A percentile compares a stretch with the other conserved stretches of the same genome.
phyloP scores from a whole-genome alignment of 2,888 invertebrate genomes.

The Perizoma affinitatum region DNA sequence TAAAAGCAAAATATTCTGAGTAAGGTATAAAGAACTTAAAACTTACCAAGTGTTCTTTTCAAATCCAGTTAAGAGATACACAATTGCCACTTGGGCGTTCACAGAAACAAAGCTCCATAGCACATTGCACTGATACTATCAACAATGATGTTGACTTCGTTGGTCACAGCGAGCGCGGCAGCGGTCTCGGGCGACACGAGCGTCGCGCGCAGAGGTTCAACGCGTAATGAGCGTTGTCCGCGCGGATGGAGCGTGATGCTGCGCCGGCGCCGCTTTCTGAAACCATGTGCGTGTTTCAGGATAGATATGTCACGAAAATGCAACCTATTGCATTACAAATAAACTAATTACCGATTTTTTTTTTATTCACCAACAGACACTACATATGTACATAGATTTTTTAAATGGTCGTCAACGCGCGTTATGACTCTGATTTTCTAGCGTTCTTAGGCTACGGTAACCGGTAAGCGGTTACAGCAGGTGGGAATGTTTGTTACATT shows the following conservation, averaged over 20 bases:
- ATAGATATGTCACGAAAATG: slow-evolving; percentile 5
- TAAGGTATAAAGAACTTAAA: not conserved
- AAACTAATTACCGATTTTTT: too few relatives aligned
- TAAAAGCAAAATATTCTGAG: too few relatives aligned
- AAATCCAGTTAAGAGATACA: slow-evolving; percentile 40
- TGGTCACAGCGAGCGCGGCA: slow-evolving; percentile 60
- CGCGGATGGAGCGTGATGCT: slow-evolving; percentile 41
- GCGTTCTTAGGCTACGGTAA: too few relatives aligned
- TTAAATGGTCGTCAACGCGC: too few relatives aligned
- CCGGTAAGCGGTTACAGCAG: too few relatives aligned
- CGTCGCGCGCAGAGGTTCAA: slow-evolving; percentile 77
- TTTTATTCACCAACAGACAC: too few relatives aligned
- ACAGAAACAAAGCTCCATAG: slow-evolving; percentile 70
- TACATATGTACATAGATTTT: too few relatives aligned
- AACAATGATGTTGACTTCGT: slow-evolving; percentile 15
- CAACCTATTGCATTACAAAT: too few relatives aligned
- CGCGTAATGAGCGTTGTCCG: slow-evolving; percentile 63
- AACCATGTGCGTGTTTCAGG: slow-evolving; percentile 3
- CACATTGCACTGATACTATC: slow-evolving; percentile 49
- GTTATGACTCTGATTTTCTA: too few relatives aligned
- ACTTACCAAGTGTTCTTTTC: slow-evolving; percentile 37
- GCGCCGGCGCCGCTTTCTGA: slow-evolving; percentile 46
- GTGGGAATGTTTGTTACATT: too few relatives aligned
- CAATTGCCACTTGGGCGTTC: slow-evolving; percentile 68
- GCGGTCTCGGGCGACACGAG: slow-evolving; percentile 69